These are phyloP conservation scores for Orthochromis malagaraziensis DNA, from an alignment of 2,113 vertebrate genomes.

Conservation along the genomic window DNA sequence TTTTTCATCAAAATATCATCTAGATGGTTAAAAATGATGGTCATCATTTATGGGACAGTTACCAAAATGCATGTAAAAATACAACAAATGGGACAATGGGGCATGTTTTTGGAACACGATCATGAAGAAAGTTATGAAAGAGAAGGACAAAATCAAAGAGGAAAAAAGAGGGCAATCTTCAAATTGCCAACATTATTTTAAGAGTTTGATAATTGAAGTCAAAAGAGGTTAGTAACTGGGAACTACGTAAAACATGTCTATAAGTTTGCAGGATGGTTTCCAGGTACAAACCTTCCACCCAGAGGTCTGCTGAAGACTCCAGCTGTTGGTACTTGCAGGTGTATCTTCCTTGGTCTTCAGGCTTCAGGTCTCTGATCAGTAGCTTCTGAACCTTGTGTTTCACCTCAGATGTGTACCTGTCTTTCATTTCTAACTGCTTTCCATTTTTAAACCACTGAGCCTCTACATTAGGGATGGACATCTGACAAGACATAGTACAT, in stretches of 20 bases:
- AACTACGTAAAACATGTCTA: constrained; percentile 22
- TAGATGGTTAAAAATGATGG: constrained; percentile 23
- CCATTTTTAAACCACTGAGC: constrained; percentile 91
- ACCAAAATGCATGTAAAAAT: neutral
- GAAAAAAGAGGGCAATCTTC: constrained; percentile 14
- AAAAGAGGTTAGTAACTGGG: constrained; percentile 71
- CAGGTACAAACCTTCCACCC: constrained; percentile 81
- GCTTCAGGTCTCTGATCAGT: constrained; percentile 83
- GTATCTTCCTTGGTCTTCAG: constrained; percentile 88
- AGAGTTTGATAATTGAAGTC: neutral
- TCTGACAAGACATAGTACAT: constrained; percentile 85
- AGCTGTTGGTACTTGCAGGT: constrained; percentile 83
- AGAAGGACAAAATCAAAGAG: constrained; percentile 8
- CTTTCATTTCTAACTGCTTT: constrained; percentile 81
- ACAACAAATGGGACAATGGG: constrained; percentile 1
- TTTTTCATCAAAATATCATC: constrained; percentile 18
- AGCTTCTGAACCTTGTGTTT: constrained; percentile 90
- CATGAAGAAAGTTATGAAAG: constrained; percentile 24
- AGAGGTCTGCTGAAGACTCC: constrained; percentile 86
- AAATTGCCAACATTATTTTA: constrained; percentile 19
- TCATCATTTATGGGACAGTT: neutral
- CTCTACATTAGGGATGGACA: constrained; percentile 89
- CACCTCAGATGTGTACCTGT: constrained; percentile 82
- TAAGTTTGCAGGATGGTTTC: constrained; percentile 5
- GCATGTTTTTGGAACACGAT: neutral